These are phyloP conservation scores for Dysidea cf. avara DNA, from an alignment of 37 sponge, comb jelly and placozoan species.

Conservation along the genomic window DNA sequence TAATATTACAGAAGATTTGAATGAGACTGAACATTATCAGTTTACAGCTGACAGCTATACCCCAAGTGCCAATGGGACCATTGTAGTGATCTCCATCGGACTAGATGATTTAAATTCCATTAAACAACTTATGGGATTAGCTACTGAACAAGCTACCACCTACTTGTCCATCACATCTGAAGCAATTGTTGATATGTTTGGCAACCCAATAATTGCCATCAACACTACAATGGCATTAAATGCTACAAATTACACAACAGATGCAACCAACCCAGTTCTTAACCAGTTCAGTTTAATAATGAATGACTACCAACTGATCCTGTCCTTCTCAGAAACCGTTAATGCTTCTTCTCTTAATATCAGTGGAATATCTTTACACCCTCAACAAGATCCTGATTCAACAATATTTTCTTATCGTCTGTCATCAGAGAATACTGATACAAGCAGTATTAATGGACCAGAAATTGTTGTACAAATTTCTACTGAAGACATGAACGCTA, in stretches of 20 bases:
- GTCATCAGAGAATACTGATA: conserved; percentile 26
- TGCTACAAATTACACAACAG: conserved; percentile 22
- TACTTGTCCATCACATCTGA: conserved; percentile 53
- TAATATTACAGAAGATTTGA: not conserved
- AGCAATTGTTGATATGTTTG: conserved; percentile 78
- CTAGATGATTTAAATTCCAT: conserved; percentile 75
- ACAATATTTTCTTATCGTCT: conserved; percentile 35
- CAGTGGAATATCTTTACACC: conserved; percentile 58
- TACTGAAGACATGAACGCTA: conserved; percentile 78
- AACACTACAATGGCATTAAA: conserved; percentile 25
- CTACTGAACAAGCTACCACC: conserved; percentile 39
- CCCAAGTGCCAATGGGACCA: conserved; percentile 25
- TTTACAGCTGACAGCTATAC: conserved; percentile 36
- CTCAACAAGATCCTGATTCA: not conserved
- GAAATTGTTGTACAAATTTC: conserved; percentile 44
- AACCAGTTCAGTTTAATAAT: conserved; percentile 43
- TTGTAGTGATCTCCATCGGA: conserved; percentile 40
- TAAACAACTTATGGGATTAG: conserved; percentile 61
- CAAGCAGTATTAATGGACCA: conserved; percentile 44
- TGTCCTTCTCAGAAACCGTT: conserved; percentile 85
- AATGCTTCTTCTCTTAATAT: conserved; percentile 81
- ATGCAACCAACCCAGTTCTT: conserved; percentile 62
- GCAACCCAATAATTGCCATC: conserved; percentile 38
- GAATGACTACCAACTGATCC: conserved; percentile 40
- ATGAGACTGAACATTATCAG: conserved; percentile 31